Evolutionary conservation across 2,113 vertebrate species (phyloP), one percentile per base, ranked within the genome.

Genomic region (Gallinago media): DNA sequence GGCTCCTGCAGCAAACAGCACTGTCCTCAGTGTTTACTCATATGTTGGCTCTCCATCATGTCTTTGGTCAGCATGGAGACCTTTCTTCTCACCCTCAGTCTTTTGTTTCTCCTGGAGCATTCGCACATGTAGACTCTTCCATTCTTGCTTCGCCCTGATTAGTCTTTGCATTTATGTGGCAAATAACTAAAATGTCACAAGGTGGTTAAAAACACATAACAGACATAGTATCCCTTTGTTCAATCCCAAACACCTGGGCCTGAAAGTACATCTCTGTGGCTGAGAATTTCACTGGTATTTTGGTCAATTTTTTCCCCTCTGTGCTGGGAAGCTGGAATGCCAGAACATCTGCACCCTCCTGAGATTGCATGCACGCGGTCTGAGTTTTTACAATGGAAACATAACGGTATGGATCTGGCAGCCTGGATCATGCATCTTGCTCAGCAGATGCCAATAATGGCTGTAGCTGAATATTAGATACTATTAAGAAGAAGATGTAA

Each of bases 401-500:
- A 25, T 63, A 67, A 63, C 21, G 19, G 22, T 55, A 52, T 68
- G 47, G 73, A 78, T 91, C 79, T 87, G 84, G 50, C 68, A 85
- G 76, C 40, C 42, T 55, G 47, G 32, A 66, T 74, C 7, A 1
- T 56, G 40, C 73, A 42, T 79, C 66, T 75, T 9, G 22, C 87
- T 94, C n/a, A 85, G 68, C 75, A 88, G 80, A 75, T 89, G 74
- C 40, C 66, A 82, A 12, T 93, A 75, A 82, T 0, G 21, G 36
- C 36, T 75, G 56, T 61, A 5, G 40, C 40, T 89, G 84, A 82
- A 85, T 79, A 89, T 82, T 85, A 73, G 49, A 52, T 90, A 79
- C 65, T 93, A 92, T 83, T 92, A 85, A 88, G 75, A 58, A n/a
- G 38, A 89, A 71, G 15, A 52, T 70, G 31, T 65, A 85, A 95